These are phyloP conservation scores for Sinocyclocheilus anophthalmus DNA, from an alignment of 2,113 vertebrate species.

Conservation along the genomic window DNA sequence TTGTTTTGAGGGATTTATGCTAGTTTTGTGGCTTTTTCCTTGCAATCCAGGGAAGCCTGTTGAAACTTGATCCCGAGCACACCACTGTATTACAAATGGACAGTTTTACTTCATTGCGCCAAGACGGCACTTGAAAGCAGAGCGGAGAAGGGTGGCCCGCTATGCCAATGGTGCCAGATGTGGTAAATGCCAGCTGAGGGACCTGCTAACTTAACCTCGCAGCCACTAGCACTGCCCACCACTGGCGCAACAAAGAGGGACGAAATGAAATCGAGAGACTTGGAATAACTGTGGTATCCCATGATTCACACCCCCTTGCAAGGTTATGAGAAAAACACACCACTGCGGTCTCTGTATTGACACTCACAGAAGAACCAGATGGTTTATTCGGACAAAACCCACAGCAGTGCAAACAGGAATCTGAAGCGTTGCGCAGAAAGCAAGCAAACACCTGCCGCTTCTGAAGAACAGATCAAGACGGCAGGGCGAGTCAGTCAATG, in stretches of 20 bases:
- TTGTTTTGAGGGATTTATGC: conserved; percentile 15
- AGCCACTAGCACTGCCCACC: conserved; percentile 60
- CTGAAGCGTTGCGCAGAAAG: conserved; percentile 2
- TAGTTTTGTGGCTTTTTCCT: conserved; percentile 55
- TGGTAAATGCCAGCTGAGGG: conserved; percentile 34
- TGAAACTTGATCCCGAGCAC: conserved; percentile 60
- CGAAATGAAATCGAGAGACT: conserved; percentile 49
- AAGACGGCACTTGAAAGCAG: conserved; percentile 77
- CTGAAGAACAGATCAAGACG: not conserved
- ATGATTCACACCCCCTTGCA: conserved; percentile 46
- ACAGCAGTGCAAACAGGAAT: conserved; percentile 27
- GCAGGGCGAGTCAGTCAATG: not conserved
- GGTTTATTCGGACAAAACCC: conserved; percentile 29
- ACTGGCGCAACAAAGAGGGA: conserved; percentile 59
- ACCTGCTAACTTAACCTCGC: conserved; percentile 63
- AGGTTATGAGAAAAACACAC: conserved; percentile 62
- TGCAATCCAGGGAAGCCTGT: not conserved
- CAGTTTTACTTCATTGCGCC: conserved; percentile 74
- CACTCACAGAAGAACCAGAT: conserved; percentile 32
- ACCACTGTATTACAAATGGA: conserved; percentile 49
- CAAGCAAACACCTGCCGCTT: conserved; percentile 15
- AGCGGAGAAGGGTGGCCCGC: conserved; percentile 62
- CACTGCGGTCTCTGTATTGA: conserved; percentile 32
- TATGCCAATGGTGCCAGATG: conserved; percentile 13
- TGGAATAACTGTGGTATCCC: conserved; percentile 47